phyloP scores from a whole-genome alignment of 1,140 invertebrate genomes.

The Aphelenchoides besseyi region DNA sequence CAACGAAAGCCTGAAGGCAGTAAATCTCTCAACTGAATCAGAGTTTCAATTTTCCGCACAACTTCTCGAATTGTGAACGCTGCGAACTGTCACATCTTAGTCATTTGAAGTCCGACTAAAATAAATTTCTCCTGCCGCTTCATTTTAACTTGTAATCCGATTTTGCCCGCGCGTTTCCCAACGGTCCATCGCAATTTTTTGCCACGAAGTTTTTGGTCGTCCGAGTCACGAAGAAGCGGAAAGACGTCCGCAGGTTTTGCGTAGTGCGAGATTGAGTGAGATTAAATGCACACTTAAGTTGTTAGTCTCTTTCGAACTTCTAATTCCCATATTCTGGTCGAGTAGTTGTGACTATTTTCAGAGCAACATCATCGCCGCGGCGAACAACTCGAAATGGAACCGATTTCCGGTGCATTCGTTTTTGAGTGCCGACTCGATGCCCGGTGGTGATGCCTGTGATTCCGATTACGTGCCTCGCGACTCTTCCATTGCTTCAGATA shows the following conservation, averaged over 20 bases:
- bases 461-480: slow-evolving; percentile 37
- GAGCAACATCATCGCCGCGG: slow-evolving; percentile 80
- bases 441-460: slow-evolving; percentile 55
- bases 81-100: too few species aligned
- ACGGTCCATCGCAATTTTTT: not conserved
- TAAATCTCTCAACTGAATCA: too few species aligned
- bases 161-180: not conserved
- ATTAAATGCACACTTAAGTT: too few species aligned
- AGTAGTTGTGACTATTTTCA: too few species aligned
- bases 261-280: slow-evolving; percentile 2
- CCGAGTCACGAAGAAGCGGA: not conserved
- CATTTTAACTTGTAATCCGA: slow-evolving; percentile 8
- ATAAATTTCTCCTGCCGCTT: not conserved
- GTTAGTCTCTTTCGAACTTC: too few species aligned
- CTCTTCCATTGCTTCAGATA: slow-evolving; percentile 26
- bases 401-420: slow-evolving; percentile 52
- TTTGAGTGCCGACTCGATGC: slow-evolving; percentile 51
- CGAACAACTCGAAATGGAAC: slow-evolving; percentile 80
- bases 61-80: too few species aligned
- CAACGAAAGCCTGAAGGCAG: too few species aligned
- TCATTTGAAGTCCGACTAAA: too few species aligned
- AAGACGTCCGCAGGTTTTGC: not conserved
- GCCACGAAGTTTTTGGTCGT: not conserved
- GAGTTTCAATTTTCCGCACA: not conserved
- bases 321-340: too few species aligned